Evolutionary conservation across 2,888 invertebrate genomes (phyloP), one percentile per base, ranked within the genome.

Genomic region (Acleris cristana): DNA sequence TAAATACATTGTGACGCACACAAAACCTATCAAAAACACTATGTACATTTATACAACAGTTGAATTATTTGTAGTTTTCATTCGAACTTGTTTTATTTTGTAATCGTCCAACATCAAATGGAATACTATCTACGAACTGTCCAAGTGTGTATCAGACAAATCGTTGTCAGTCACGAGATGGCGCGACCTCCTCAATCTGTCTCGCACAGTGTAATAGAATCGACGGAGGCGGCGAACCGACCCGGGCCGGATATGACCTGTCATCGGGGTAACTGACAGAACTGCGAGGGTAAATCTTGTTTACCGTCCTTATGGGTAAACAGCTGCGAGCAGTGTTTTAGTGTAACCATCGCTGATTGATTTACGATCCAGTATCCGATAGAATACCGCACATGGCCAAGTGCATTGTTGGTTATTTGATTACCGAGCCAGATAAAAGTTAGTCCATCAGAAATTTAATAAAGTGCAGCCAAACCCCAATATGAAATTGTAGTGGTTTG

Each of bases 181-280:
- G 77, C 72, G 73, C 72, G 79, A 75, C 74, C 82, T 79, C 84
- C 85, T 84, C 86, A 88, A 89, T 87, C 83, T 87, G 88, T 86
- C 88, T 73, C 70, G 74, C 71, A 80, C 88, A 86, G 84, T 78
- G 85, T 89, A 88, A 88, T 89, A 88, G 89, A 89, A 90, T 87
- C 85, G 88, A 87, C 85, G 82, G 82, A 83, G 78, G 79, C 84
- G 72, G 79, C 75, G 84, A 82, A 84, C 74, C 75, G 79, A 78
- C 49, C 44, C 54, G 75, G 79, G 76, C 86, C 88, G 86, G 89
- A 87, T 88, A 88, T 87, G 85, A 86, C 86, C 89, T 87, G 89
- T 90, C 90, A 87, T 82, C 84, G 85, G 84, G 79, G 72, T 76
- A 79, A 82, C 83, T 83, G 87, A 86, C 86, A 82, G 82, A 79